These are phyloP conservation scores for Mythimna loreyi DNA, from an alignment of 2,888 invertebrate species.

Conservation along the genomic window DNA sequence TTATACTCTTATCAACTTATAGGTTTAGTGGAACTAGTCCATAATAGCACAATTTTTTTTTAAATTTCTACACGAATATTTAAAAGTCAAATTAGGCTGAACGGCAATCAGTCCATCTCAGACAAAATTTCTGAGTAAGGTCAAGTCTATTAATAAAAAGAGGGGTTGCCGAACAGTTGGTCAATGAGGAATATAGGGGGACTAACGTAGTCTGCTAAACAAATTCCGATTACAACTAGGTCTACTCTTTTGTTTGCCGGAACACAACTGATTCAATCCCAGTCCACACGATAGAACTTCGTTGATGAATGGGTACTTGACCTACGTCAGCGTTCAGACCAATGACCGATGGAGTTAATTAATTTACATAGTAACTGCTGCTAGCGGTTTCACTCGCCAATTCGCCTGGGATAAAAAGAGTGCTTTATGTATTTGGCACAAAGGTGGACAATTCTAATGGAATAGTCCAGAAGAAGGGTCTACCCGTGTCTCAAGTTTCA, in stretches of 20 bases:
- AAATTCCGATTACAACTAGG: neutral
- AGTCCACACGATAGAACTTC: neutral
- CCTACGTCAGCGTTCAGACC: neutral
- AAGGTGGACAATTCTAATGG: too few species aligned
- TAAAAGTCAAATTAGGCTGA: constrained; percentile 1
- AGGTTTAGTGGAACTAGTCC: neutral
- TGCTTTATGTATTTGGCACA: too few species aligned
- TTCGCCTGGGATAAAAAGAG: too few species aligned
- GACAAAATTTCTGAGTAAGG: constrained; percentile 7
- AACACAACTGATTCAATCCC: neutral
- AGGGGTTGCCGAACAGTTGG: constrained; percentile 36
- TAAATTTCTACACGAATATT: neutral
- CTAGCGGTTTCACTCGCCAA: too few species aligned
- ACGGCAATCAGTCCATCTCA: constrained; percentile 10
- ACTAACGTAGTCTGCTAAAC: neutral
- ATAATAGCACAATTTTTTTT: neutral
- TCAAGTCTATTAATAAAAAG: constrained; percentile 56
- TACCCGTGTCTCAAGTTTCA: too few species aligned
- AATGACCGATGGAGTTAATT: neutral
- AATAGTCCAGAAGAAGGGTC: too few species aligned
- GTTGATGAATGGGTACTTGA: neutral
- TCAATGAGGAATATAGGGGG: constrained; percentile 34
- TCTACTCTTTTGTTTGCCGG: neutral
- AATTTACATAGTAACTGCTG: neutral
- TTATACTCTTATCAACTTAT: too few species aligned